Evolutionary conservation across 2,113 vertebrate genomes (phyloP).

Genomic region (Dermatemys mawii): DNA sequence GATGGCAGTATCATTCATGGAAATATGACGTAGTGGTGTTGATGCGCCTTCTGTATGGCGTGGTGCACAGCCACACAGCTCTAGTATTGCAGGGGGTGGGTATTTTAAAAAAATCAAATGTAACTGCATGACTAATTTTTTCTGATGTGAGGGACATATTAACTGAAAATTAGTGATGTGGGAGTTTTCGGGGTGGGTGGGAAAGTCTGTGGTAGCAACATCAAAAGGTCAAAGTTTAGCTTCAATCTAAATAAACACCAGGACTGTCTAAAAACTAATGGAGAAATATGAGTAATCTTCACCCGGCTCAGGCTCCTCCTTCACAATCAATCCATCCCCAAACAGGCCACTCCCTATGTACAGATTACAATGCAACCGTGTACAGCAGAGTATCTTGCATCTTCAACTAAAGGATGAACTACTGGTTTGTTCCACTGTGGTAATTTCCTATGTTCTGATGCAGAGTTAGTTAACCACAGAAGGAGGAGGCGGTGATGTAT

Average conservation of each 20-base stretch:
- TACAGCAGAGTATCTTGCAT: neutral
- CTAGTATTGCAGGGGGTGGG: neutral
- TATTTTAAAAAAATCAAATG: conserved; percentile 3
- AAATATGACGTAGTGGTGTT: conserved; percentile 1
- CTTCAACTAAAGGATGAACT: neutral
- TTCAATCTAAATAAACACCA: neutral
- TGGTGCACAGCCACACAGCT: neutral
- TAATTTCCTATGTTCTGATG: neutral
- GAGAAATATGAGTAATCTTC: neutral
- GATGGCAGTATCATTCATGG: neutral
- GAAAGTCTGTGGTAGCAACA: neutral
- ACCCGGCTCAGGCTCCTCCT: neutral
- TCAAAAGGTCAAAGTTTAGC: neutral
- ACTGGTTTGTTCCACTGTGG: neutral
- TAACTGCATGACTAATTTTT: neutral
- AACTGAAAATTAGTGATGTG: neutral
- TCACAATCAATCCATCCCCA: accelerated
- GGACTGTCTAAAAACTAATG: neutral
- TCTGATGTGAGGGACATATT: neutral
- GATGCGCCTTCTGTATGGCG: neutral
- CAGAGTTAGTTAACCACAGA: neutral
- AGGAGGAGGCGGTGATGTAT: neutral
- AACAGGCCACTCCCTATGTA: neutral
- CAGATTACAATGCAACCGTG: neutral
- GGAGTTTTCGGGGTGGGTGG: too few relatives aligned